Base-by-base conservation (phyloP, 2,888 invertebrate genomes). In the Hirtodrosophila duncani region DNA sequence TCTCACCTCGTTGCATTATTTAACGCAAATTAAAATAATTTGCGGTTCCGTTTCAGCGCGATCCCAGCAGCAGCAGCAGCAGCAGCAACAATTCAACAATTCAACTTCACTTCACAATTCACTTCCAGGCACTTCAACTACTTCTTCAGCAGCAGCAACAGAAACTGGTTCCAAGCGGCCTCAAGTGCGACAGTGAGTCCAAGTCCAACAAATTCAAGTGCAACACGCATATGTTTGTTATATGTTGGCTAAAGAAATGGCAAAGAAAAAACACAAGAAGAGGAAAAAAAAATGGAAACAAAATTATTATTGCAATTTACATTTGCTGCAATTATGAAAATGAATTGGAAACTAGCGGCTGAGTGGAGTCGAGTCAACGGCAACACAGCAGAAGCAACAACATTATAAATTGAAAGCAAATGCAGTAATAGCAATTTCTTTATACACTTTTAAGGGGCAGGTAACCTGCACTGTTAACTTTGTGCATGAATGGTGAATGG, bases 1-100 rank as follows among this genome's bases (percentile, higher is more conserved):
- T 77, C 82, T 82, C 77, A 77, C 77, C 82, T 77, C 77, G 77
- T 77, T 77, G 77, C 82, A 81, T 80, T 77, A 82, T 80, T 77
- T 82, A 77, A 82, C 77, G 77, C 77, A 82, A 77, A 77, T 82
- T 77, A 77, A 82, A 77, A 82, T 77, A 77, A 77, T 77, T 77
- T 77, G 82, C 78, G 82, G 82, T 77, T 77, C 77, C 82, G 82
- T 77, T 77, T 66, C 82, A 80, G 77, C 60, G 77, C 58, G 53
- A 53, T 31, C 48, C 44, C 46, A 34, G 46, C 30, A 31, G 30
- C 50, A 42, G 43, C 39, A 57, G 56, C 58, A 30, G 37, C 64
- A 58, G 10, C 8, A 39, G 29, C 39, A 27, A 33, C 20, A 11
- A 41, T 44, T 56, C 27, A 33, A 44, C 43, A 45, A 5, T 8